These are phyloP conservation scores for Dasypogon diadema DNA, from an alignment of 2,888 invertebrate species.

Conservation along the genomic window DNA sequence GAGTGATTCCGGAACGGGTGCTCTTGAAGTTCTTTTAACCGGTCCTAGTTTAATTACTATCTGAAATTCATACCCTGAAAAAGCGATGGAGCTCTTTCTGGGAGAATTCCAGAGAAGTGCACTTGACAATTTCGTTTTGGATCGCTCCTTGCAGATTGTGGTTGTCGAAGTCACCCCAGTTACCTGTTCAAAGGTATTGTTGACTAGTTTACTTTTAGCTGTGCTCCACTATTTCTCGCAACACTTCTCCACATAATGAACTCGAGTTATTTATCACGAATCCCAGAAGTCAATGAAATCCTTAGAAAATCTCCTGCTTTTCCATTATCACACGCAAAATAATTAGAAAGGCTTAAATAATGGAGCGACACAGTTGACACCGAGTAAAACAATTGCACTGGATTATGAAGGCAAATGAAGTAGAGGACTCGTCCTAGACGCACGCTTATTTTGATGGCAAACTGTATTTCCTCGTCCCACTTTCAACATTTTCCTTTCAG, in stretches of 20 bases:
- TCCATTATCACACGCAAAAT: constrained; percentile 23
- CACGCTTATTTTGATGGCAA: neutral
- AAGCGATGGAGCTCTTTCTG: too few species aligned
- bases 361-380: neutral
- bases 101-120: too few species aligned
- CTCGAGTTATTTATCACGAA: too few species aligned
- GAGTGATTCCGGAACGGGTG: constrained; percentile 12
- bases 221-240: too few species aligned
- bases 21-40: constrained; percentile 23
- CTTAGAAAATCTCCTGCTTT: constrained; percentile 2
- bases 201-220: too few species aligned
- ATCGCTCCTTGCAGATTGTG: too few species aligned
- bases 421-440: neutral
- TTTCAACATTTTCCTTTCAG: neutral
- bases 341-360: constrained; percentile 41
- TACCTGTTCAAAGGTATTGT: too few species aligned
- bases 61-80: too few species aligned
- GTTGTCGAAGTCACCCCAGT: too few species aligned
- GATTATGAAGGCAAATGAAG: neutral
- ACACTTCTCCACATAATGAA: too few species aligned
- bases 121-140: too few species aligned
- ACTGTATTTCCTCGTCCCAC: neutral
- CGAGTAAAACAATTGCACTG: constrained; percentile 23
- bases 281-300: too few species aligned
- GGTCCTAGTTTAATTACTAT: neutral